These are phyloP conservation scores for Cyphomyrmex costatus DNA, from an alignment of 1,140 invertebrate genomes.

Conservation along the genomic window DNA sequence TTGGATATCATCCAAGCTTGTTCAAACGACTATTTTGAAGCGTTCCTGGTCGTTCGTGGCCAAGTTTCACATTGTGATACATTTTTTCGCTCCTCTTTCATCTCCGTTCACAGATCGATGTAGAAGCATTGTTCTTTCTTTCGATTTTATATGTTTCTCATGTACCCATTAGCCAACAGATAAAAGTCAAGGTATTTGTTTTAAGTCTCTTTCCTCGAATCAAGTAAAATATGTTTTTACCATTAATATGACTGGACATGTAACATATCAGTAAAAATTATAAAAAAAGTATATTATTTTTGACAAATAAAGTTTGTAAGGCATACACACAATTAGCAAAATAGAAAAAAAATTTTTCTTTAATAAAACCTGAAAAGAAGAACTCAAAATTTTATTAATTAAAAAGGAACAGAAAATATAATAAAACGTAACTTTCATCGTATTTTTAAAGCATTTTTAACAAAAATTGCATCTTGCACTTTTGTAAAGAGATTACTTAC, in stretches of 20 bases:
- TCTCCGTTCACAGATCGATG: background rate
- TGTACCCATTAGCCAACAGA: background rate
- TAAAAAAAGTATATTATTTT: background rate
- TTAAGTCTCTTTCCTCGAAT: background rate
- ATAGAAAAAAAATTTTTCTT: too few relatives aligned
- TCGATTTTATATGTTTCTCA: conserved; percentile 21
- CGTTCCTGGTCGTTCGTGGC: conserved; percentile 25
- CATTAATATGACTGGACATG: background rate
- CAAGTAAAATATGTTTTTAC: background rate
- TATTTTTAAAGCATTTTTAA: too few relatives aligned
- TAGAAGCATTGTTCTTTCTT: conserved; percentile 11
- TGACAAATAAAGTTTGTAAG: background rate
- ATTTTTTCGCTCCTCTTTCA: conserved; percentile 24
- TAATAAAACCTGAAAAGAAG: too few relatives aligned
- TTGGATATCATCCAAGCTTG: conserved; percentile 28
- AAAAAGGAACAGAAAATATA: too few relatives aligned
- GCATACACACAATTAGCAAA: too few relatives aligned
- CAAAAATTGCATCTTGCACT: too few relatives aligned
- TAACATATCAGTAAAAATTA: background rate
- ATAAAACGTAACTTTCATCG: too few relatives aligned
- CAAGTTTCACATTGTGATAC: conserved; percentile 6
- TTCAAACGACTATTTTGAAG: conserved; percentile 45
- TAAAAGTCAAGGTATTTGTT: background rate
- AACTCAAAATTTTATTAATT: too few relatives aligned
- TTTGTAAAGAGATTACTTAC: too few relatives aligned